Evolutionary conservation across 2,888 invertebrate genomes (phyloP), one percentile per base, ranked within the genome.

Genomic region (Scaptomyza tumidula): DNA sequence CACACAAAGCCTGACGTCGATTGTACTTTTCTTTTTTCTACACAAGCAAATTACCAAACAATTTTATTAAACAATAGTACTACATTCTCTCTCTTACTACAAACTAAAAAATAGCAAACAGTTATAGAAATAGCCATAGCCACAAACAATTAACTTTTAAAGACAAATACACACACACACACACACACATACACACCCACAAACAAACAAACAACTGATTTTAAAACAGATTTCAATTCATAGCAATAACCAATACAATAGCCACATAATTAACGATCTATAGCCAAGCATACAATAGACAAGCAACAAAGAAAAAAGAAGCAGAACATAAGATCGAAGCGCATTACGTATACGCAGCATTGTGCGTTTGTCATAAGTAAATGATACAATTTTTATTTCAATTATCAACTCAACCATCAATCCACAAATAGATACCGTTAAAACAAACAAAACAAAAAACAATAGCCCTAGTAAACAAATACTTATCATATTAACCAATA

Each of bases 1-100:
- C 66, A 75, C 33, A 33, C 72, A 79, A 93, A 93, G 93, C 94
- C 94, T 93, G 93, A 93, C 94, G 94, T 94, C 92, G 92, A 92
- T 92, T 92, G 92, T 91, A 86, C 73, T 80, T 86, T 88, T 88
- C 78, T 84, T 88, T 86, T 88, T 84, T 79, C 87, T 79, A 79
- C 75, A 66, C 80, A 66, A 73, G 62, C 71, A 76, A 41, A 70
- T 59, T 73, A 78, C 76, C 75, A 78, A 81, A 71, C 70, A 79
- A 66, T 84, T 80, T 85, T 60, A 88, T 76, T 84, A 84, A 88
- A 77, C 73, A 86, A 87, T 83, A 83, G 82, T 85, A 71, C 79
- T 77, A 75, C 59, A 67, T 0, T 35, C 35, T 35, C 41, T 41
- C 72, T 74, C 72, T 74, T 71, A 86, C 78, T 68, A 87, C 73